A percentile compares a stretch with the other conserved stretches of the same genome.
phyloP scores from a whole-genome alignment of 2,888 invertebrate species.

The Caenorhabditis afra region DNA sequence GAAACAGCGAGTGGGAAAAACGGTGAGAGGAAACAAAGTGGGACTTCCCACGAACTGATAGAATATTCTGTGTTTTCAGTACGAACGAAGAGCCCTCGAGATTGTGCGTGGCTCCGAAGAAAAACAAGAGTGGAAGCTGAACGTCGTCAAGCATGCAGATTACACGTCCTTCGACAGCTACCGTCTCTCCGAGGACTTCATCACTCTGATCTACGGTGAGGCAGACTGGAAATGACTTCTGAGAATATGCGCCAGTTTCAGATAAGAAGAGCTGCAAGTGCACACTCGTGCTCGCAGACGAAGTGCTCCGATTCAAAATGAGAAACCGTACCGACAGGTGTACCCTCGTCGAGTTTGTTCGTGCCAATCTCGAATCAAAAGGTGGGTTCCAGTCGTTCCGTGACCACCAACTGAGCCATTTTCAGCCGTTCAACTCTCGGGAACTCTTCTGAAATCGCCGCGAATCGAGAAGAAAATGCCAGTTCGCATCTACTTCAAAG shows the following conservation, averaged over 20 bases:
- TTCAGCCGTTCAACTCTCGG: neutral
- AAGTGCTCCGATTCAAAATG: slow-evolving; percentile 25
- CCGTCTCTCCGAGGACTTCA: slow-evolving; percentile 23
- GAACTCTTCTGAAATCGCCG: slow-evolving; percentile 1
- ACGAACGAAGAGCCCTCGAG: slow-evolving; percentile 17
- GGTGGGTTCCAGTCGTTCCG: slow-evolving; percentile 1
- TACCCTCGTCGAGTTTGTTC: slow-evolving; percentile 21
- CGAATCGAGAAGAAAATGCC: neutral
- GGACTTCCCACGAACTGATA: neutral
- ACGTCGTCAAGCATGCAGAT: slow-evolving; percentile 45
- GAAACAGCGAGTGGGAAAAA: slow-evolving; percentile 15
- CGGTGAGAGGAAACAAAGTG: neutral
- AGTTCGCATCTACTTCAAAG: slow-evolving; percentile 13
- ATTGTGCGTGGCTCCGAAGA: neutral
- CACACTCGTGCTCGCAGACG: slow-evolving; percentile 11
- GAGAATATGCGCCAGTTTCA: slow-evolving; percentile 24
- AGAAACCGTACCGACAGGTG: slow-evolving; percentile 19
- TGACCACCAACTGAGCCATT: neutral
- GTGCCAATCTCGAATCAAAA: slow-evolving; percentile 5
- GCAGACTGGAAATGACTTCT: neutral
- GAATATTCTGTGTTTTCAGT: slow-evolving; percentile 11
- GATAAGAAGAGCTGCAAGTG: slow-evolving; percentile 25
- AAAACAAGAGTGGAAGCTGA: slow-evolving; percentile 30
- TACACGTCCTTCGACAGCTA: slow-evolving; percentile 42
- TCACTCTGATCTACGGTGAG: slow-evolving; percentile 39